These are phyloP conservation scores for Lepidotrigona ventralis DNA, from an alignment of 1,140 invertebrate species.

Conservation along the genomic window DNA sequence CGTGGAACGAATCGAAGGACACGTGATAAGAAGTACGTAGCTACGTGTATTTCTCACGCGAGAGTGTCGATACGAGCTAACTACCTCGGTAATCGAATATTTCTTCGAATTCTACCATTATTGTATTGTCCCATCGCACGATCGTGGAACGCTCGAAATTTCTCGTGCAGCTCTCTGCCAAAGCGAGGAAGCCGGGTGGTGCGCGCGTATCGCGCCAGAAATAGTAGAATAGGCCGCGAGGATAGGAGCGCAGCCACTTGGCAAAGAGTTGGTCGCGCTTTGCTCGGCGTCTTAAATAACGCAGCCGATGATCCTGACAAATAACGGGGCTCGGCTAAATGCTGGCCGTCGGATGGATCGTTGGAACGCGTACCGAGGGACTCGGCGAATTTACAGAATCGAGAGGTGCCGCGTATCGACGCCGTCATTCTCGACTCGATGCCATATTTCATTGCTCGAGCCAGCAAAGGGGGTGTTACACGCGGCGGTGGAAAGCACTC, in stretches of 20 bases:
- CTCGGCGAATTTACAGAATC: not conserved
- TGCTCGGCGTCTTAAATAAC: conserved; percentile 30
- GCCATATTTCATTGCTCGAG: not conserved
- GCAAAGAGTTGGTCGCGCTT: conserved; percentile 23
- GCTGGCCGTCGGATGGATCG: conserved; percentile 37
- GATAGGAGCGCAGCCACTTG: conserved; percentile 20
- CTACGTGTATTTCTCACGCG: no score
- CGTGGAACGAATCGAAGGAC: not conserved
- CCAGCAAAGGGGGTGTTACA: not conserved
- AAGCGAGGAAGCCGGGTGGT: not conserved
- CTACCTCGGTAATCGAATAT: not conserved
- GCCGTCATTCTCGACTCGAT: conserved; percentile 16
- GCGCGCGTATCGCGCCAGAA: conserved; percentile 27
- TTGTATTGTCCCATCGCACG: not conserved
- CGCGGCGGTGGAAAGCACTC: not conserved
- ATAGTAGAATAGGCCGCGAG: conserved; percentile 37
- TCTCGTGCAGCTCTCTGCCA: conserved; percentile 1
- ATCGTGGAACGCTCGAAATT: not conserved
- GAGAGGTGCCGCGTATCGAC: conserved; percentile 3
- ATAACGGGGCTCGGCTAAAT: conserved; percentile 19
- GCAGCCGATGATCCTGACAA: conserved; percentile 41
- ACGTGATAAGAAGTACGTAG: not conserved
- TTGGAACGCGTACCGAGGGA: not conserved
- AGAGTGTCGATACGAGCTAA: not conserved
- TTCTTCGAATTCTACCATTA: not conserved